phyloP scores from a whole-genome alignment of 1,140 invertebrate genomes.

The Bombus ignitus region DNA sequence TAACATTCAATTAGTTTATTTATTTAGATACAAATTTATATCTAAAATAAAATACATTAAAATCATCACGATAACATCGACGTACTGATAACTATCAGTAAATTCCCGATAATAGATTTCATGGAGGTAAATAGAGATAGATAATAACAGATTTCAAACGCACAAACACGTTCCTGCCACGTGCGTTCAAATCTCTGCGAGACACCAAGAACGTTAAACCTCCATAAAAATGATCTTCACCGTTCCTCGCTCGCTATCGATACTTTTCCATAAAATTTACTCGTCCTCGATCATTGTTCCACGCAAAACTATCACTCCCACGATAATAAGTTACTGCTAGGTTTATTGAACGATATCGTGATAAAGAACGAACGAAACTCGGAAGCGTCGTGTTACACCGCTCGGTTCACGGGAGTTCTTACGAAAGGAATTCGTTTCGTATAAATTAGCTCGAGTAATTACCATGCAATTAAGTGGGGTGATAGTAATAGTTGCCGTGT shows the following conservation, averaged over 20 bases:
- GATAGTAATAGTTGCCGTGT: background rate
- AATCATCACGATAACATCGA: no score
- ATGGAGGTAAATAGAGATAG: no score
- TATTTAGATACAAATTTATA: no score
- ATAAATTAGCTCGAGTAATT: constrained; percentile 18
- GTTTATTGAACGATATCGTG: no score
- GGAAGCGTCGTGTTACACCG: background rate
- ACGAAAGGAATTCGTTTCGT: background rate
- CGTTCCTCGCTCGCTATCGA: background rate
- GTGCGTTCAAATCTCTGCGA: background rate
- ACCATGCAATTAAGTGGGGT: background rate
- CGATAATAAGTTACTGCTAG: background rate
- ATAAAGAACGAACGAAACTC: background rate
- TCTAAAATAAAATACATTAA: no score
- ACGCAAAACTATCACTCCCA: background rate
- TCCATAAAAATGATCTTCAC: no score
- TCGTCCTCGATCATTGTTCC: background rate
- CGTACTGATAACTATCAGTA: no score
- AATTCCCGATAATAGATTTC: no score
- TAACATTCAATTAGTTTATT: no score
- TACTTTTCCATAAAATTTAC: background rate
- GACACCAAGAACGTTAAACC: no score
- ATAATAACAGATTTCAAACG: no score
- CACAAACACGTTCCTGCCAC: background rate
- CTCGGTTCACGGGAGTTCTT: background rate